Evolutionary conservation across 1,140 invertebrate genomes (phyloP), one percentile per base, ranked within the genome.

Genomic region (Dendrolimus punctatus): DNA sequence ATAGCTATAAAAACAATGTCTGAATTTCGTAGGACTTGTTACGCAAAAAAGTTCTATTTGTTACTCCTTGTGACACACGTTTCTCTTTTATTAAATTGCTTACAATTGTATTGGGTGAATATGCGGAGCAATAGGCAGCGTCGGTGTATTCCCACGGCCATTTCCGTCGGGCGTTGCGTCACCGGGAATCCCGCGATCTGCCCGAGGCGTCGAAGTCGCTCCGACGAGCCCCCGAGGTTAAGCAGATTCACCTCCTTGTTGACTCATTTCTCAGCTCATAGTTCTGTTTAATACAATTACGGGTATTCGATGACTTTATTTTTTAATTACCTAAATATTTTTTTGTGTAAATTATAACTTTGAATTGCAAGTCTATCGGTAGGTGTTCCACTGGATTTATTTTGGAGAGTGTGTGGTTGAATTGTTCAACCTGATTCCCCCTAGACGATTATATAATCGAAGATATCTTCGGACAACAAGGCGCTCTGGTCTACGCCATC

Each of bases 31-130:
- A 41, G 40, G 49, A 57, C 39, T 51, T 53, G 54, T 51, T 51
- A 23, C 49, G 43, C 44, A 53, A 46, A 53, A 60, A 69, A 62
- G 57, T 72, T 72, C 68, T 70, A 62, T 60, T 54, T 44, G 48
- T 47, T 58, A 56, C 64, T 45, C 41, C 55, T 65, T 61, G 53
- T 69, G 70, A 71, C 67, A 65, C 68, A 57, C 61, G 64, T 64
- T 73, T 66, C 58, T 64, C 67, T 58, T 72, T 74, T 77, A 77
- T 77, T 76, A 68, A 76, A 77, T 80, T 77, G 77, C 73, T 77
- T 74, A 72, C 66, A 62, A 66, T 60, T 67, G 62, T 69, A 66
- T 71, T 64, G 58, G 59, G 72, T 66, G 71, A 73, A 71, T 74
- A 73, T 71, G 60, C 66, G 60, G 53, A 69, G 64, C 61, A 64